Evolutionary conservation across 2,888 invertebrate species (phyloP), one percentile per base, ranked within the genome.

Genomic region (Pogonocherus hispidulus): DNA sequence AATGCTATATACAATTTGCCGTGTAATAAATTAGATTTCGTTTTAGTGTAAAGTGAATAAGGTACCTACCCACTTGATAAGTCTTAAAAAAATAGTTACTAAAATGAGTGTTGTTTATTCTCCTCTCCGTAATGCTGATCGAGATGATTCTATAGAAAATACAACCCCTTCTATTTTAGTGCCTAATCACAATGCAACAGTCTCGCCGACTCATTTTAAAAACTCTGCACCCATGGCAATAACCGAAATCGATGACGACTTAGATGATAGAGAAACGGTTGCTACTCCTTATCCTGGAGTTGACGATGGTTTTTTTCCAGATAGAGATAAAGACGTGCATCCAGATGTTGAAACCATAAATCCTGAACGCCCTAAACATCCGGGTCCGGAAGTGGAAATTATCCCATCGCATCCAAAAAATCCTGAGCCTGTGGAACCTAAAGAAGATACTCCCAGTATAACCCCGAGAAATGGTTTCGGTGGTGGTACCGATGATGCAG

Each of bases 231-330:
- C 90, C 0, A 74, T 88, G 35, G 88, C 88, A 44, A 89, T 87
- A 16, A 87, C 89, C 5, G 91, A 91, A 79, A 83, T 88, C 46
- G 90, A 91, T 64, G 90, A 91, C 65, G 90, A 90, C 66, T 87
- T 87, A 8, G 73, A 80, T 22, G 81, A 81, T 11, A 77, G 80
- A 72, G 86, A 76, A 67, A 23, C 86, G 8, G 82, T 82, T 54
- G 83, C 85, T 22, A 83, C 82, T 3, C 86, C 87, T 0, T 86
- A 86, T 75, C 87, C 88, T 18, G 91, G 91, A 23, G 88, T 92
- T 51, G 92, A 93, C 70, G 92, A 92, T 79, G 91, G 91, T 0
- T 86, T 92, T 5, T 85, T 90, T n/a, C n/a, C 32, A 35, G 14
- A 19, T n/a, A 59, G 47, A 32, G 4, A 83, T 82, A 82, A 81